Percentiles rank a stretch among this genome's conserved stretches.
Evolutionary conservation across 2,113 vertebrate genomes (phyloP).

Genomic region (Merops nubicus): DNA sequence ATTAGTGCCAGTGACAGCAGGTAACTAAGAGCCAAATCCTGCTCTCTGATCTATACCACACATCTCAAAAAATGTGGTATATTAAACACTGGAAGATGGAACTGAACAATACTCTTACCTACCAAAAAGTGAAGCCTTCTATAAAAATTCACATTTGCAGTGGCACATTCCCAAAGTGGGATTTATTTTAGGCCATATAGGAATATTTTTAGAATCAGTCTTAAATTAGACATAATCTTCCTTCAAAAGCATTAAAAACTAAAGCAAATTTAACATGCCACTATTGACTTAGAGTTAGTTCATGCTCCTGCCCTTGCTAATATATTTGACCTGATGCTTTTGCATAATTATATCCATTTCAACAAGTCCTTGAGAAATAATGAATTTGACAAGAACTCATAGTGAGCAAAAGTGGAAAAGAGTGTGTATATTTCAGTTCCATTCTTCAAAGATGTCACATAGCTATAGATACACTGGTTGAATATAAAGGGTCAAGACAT

Average conservation of each 20-base stretch:
- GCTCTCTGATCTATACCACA: not conserved
- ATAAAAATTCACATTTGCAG: not conserved
- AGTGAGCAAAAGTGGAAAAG: not conserved
- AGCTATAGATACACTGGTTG: not conserved
- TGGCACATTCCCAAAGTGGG: not conserved
- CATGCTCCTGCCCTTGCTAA: not conserved
- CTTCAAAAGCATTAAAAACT: not conserved
- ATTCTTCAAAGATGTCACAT: not conserved
- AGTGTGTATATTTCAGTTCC: not conserved
- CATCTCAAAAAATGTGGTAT: not conserved
- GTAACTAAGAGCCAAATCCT: conserved; percentile 15
- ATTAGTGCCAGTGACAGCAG: conserved; percentile 16
- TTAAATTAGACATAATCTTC: conserved; percentile 29
- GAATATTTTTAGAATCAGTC: conserved; percentile 35
- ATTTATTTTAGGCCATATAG: conserved; percentile 36
- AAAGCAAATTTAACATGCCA: not conserved
- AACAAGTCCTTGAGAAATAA: not conserved
- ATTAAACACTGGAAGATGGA: not conserved
- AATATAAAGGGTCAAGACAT: not conserved
- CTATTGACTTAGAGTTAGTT: not conserved
- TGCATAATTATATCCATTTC: not conserved
- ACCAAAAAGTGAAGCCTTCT: not conserved
- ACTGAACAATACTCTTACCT: not conserved
- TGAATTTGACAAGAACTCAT: not conserved
- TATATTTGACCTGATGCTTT: not conserved